Conservation (phyloP, 2,797 vertebrate species). For the Gymnopithys bicolor region DNA sequence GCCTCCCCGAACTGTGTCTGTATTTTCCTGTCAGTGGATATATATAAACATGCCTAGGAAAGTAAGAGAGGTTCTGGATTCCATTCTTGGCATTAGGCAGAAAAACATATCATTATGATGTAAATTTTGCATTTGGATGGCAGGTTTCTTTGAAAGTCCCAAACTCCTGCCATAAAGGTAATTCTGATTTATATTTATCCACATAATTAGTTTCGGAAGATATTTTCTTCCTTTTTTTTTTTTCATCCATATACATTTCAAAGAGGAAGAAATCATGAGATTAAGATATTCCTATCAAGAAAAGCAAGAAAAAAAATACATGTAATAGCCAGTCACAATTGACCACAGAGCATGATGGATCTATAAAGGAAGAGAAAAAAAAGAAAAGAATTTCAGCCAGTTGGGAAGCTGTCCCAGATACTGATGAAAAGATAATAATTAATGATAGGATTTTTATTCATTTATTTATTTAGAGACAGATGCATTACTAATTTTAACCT, state of each 20-base stretch:
- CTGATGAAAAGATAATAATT: conserved; percentile 69
- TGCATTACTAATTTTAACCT: conserved; percentile 69
- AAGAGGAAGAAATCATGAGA: conserved; percentile 1
- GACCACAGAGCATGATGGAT: conserved; percentile 34
- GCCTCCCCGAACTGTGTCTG: background rate
- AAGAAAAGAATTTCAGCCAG: conserved; percentile 49
- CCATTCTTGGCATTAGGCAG: conserved; percentile 2
- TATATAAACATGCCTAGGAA: conserved; percentile 28
- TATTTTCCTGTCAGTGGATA: background rate
- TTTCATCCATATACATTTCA: background rate
- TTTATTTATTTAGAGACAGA: conserved; percentile 69
- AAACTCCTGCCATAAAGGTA: conserved; percentile 38
- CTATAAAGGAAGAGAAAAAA: conserved; percentile 28
- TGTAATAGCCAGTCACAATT: conserved; percentile 17
- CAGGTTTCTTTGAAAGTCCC: conserved; percentile 39
- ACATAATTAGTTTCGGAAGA: background rate
- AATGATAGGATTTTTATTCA: conserved; percentile 66
- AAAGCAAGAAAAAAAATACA: background rate
- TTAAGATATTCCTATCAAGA: conserved; percentile 23
- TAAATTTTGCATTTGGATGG: conserved; percentile 41
- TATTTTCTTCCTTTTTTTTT: background rate
- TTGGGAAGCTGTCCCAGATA: conserved; percentile 63
- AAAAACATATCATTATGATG: conserved; percentile 37
- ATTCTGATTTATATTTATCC: conserved; percentile 12
- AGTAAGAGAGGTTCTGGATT: conserved; percentile 31